These are phyloP conservation scores for Drosophila nigricruria DNA, from an alignment of 2,888 invertebrate species.

Conservation along the genomic window DNA sequence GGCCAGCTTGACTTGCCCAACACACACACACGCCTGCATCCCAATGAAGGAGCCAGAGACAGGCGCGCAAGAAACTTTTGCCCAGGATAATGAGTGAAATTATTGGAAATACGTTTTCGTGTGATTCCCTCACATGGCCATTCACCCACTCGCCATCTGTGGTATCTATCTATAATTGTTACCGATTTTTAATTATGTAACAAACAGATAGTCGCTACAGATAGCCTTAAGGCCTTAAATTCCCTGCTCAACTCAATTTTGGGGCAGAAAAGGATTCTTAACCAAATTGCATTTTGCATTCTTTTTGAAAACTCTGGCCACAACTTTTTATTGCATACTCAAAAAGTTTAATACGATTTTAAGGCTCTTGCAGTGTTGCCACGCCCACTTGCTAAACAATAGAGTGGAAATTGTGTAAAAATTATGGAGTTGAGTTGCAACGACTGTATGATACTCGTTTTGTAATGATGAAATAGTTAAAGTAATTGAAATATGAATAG, in stretches of 20 bases:
- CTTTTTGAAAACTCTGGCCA: slow-evolving; percentile 13
- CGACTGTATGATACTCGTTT: neutral
- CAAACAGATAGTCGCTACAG: neutral
- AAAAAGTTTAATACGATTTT: slow-evolving; percentile 33
- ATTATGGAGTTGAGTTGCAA: no score
- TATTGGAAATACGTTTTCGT: slow-evolving; percentile 79
- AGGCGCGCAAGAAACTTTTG: slow-evolving; percentile 62
- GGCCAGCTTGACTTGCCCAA: slow-evolving; percentile 60
- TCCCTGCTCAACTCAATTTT: neutral
- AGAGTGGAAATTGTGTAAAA: neutral
- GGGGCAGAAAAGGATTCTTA: neutral
- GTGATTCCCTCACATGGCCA: slow-evolving; percentile 60
- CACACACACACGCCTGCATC: slow-evolving; percentile 7
- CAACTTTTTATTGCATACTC: slow-evolving; percentile 32
- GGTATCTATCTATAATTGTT: slow-evolving; percentile 23
- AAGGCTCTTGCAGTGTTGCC: slow-evolving; percentile 20
- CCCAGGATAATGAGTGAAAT: slow-evolving; percentile 80
- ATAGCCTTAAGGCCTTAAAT: neutral
- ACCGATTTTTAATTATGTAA: slow-evolving; percentile 7
- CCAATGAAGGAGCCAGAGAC: slow-evolving; percentile 44
- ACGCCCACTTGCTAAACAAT: slow-evolving; percentile 32
- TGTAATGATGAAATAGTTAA: rapidly evolving
- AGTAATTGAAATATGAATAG: neutral
- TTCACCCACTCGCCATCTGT: slow-evolving; percentile 22
- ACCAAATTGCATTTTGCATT: slow-evolving; percentile 5